Evolutionary conservation across 2,113 vertebrate genomes (phyloP).

Genomic region (Excalfactoria chinensis): DNA sequence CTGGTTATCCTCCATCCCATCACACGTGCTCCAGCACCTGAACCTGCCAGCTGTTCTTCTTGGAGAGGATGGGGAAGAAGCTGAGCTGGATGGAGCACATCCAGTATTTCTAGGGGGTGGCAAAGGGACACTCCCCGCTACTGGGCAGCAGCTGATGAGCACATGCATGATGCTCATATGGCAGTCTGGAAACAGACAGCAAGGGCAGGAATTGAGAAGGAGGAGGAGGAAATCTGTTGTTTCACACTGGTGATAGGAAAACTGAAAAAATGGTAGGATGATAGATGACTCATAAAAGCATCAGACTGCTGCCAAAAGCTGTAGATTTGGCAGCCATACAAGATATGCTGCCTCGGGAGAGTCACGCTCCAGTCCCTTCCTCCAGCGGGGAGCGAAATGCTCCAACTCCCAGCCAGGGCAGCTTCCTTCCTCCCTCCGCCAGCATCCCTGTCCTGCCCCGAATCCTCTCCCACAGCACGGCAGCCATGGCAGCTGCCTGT

Average conservation of each 20-base stretch:
- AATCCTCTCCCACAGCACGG: background rate
- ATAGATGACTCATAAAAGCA: slow-evolving; percentile 60
- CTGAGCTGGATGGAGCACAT: background rate
- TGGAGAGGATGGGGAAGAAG: background rate
- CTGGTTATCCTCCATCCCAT: slow-evolving; percentile 10
- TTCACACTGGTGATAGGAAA: slow-evolving; percentile 28
- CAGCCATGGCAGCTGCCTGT: background rate
- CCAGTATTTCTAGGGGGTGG: background rate
- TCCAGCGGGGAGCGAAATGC: background rate
- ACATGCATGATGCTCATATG: background rate
- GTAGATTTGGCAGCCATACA: slow-evolving; percentile 42
- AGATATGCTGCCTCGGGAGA: slow-evolving; percentile 7
- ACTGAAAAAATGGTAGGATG: slow-evolving; percentile 31
- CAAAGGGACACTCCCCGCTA: background rate
- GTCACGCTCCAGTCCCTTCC: background rate
- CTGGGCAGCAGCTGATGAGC: background rate
- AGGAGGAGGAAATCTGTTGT: slow-evolving; percentile 53
- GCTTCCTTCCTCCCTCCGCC: background rate
- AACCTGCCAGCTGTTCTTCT: background rate
- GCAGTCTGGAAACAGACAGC: slow-evolving; percentile 37
- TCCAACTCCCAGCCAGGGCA: slow-evolving; percentile 51
- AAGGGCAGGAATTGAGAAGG: background rate
- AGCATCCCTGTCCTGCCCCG: accelerated
- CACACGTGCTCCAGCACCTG: background rate
- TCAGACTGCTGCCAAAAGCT: slow-evolving; percentile 56